Conservation (phyloP, 2,113 vertebrate genomes). For the Gymnocephalus cernua region DNA sequence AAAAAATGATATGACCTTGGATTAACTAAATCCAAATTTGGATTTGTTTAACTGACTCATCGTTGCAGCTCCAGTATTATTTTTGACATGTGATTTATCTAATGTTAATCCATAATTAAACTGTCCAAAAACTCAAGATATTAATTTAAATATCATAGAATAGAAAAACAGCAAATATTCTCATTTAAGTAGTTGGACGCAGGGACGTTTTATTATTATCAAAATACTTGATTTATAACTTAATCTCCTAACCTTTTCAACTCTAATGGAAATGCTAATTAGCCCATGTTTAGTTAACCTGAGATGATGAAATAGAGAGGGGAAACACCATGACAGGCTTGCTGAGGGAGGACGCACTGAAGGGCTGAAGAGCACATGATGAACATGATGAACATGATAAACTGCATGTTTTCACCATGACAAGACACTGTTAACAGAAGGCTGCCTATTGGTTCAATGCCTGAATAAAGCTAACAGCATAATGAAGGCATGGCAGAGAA, state of each 20-base stretch:
- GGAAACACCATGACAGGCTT: not conserved
- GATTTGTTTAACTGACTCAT: not conserved
- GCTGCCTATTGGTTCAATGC: too few relatives aligned
- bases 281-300: not conserved
- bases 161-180: too few relatives aligned
- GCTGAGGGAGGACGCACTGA: not conserved
- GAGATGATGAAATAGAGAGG: not conserved
- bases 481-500: not conserved
- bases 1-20: too few relatives aligned
- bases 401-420: slow-evolving; percentile 28
- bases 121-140: not conserved
- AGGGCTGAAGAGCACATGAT: slow-evolving; percentile 26
- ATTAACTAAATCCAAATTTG: too few relatives aligned
- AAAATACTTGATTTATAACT: not conserved
- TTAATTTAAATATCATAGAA: not conserved
- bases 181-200: too few relatives aligned
- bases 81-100: not conserved
- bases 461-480: not conserved
- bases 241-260: not conserved
- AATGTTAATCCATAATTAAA: not conserved
- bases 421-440: not conserved
- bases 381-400: slow-evolving; percentile 46
- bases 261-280: not conserved
- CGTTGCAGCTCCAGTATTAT: not conserved
- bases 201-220: too few relatives aligned